Conservation (phyloP, 2,888 invertebrate species). For the Tinea semifulvella region DNA sequence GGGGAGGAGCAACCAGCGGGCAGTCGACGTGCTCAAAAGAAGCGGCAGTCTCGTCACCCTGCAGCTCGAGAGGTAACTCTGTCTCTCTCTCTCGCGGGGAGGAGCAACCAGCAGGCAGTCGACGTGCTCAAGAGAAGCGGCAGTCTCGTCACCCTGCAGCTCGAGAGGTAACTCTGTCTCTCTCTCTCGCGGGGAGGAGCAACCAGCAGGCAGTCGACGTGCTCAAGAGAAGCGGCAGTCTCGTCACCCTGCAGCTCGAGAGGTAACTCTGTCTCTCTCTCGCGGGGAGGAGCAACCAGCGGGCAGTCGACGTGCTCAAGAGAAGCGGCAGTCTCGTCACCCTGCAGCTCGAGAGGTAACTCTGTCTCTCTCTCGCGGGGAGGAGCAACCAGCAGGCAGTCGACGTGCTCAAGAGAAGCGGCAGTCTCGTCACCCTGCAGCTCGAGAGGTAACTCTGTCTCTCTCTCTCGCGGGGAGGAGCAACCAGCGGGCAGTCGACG, state of each 20-base stretch:
- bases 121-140: slow-evolving; percentile 74
- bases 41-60: slow-evolving; percentile 91
- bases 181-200: slow-evolving; percentile 91
- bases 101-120: slow-evolving; percentile 97
- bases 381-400: slow-evolving; percentile 98
- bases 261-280: slow-evolving; percentile 76
- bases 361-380: slow-evolving; percentile 88
- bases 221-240: slow-evolving; percentile 90
- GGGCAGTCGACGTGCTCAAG: slow-evolving; percentile 95
- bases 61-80: slow-evolving; percentile 76
- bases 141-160: background rate
- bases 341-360: background rate
- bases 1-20: slow-evolving; percentile 96
- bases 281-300: slow-evolving; percentile 96
- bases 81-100: slow-evolving; percentile 59
- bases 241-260: slow-evolving; percentile 89
- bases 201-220: slow-evolving; percentile 98
- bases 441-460: slow-evolving; percentile 84
- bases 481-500: too few species aligned
- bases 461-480: too few species aligned
- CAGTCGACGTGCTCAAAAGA: slow-evolving; percentile 94
- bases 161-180: slow-evolving; percentile 38
- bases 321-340: slow-evolving; percentile 66
- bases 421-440: slow-evolving; percentile 87
- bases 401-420: slow-evolving; percentile 93